Conservation (phyloP, 2,888 invertebrate genomes). For the Morinoia aosen region DNA sequence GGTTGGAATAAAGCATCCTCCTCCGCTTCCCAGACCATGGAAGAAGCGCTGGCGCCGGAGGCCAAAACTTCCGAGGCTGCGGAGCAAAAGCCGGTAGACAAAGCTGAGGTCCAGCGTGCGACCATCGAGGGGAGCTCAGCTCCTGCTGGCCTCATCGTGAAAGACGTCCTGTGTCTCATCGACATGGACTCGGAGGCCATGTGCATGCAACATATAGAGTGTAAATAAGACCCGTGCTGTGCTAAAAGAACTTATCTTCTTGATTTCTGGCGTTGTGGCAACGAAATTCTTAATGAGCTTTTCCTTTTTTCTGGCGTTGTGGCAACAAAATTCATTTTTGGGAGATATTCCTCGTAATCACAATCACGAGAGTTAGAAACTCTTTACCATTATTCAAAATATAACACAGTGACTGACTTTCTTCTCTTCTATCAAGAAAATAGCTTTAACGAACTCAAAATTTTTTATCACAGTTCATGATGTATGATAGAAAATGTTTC, state of each 20-base stretch:
- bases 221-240: not conserved
- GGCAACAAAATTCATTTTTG: not conserved
- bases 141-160: not conserved
- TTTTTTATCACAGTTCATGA: too few relatives aligned
- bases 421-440: too few relatives aligned
- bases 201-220: constrained; percentile 57
- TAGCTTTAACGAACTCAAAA: too few relatives aligned
- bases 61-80: not conserved
- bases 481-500: not conserved
- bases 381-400: too few relatives aligned
- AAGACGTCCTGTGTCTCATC: constrained; percentile 59
- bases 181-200: constrained; percentile 63
- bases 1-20: too few relatives aligned
- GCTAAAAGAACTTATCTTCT: not conserved
- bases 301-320: not conserved
- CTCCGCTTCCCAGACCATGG: not conserved
- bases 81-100: not conserved
- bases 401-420: too few relatives aligned
- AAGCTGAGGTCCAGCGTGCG: not conserved
- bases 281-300: not conserved
- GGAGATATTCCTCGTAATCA: not conserved
- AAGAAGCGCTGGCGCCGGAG: not conserved
- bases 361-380: too few relatives aligned
- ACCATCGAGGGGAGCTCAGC: not conserved
- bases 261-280: not conserved